These are phyloP conservation scores for Enteromius unitaeniatus DNA, from an alignment of 2,797 vertebrate species.

Conservation along the genomic window DNA sequence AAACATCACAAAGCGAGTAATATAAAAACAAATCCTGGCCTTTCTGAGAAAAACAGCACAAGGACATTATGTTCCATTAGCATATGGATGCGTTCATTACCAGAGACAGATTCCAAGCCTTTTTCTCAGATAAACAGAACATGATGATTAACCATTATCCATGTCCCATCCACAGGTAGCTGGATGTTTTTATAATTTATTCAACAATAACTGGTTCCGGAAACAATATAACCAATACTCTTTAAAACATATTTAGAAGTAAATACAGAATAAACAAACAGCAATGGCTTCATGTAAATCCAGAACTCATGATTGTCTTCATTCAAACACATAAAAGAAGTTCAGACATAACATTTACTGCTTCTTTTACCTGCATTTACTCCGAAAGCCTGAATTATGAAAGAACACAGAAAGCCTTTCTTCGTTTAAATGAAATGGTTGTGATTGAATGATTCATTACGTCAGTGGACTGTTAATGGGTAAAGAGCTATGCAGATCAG, in stretches of 20 bases:
- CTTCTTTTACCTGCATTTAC: neutral
- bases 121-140: neutral
- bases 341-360: neutral
- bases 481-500: neutral
- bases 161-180: neutral
- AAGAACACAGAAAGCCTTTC: conserved; percentile 51
- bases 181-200: neutral
- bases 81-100: neutral
- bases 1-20: conserved; percentile 7
- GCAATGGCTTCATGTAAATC: conserved; percentile 12
- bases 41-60: neutral
- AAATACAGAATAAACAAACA: neutral
- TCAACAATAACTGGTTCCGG: neutral
- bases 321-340: conserved; percentile 7
- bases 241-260: neutral
- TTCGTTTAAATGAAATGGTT: neutral
- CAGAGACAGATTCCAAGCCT: neutral
- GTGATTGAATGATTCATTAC: neutral
- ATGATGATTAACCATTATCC: neutral
- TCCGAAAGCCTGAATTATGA: neutral
- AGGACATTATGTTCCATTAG: conserved; percentile 25
- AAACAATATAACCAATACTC: neutral
- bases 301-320: neutral
- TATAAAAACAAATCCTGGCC: neutral
- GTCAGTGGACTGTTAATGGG: neutral